Percentiles rank a stretch among this genome's conserved stretches.
Evolutionary conservation across 2,888 invertebrate genomes (phyloP).

Genomic region (Pristionchus maxplancki): DNA sequence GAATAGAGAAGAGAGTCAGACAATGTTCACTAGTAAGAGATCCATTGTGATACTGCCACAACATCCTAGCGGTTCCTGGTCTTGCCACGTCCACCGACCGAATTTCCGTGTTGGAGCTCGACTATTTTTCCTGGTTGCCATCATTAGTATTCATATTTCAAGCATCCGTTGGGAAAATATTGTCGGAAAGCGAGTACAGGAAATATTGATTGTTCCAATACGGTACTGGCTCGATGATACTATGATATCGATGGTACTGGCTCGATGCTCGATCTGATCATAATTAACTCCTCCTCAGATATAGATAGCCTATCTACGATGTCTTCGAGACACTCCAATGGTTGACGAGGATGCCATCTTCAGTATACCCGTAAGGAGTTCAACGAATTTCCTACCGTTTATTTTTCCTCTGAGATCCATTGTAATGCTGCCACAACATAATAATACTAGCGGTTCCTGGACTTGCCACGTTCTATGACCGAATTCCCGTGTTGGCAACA

Average conservation of each 20-base stretch:
- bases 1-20: neutral
- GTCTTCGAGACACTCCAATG: conserved; percentile 63
- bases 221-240: neutral
- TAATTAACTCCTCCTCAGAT: neutral
- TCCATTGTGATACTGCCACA: neutral
- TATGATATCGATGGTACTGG: too few relatives aligned
- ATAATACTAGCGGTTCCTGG: too few relatives aligned
- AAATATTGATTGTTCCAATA: neutral
- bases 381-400: too few relatives aligned
- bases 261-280: neutral
- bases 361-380: conserved; percentile 62
- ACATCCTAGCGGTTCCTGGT: neutral
- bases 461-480: too few relatives aligned
- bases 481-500: too few relatives aligned
- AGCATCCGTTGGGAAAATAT: too few relatives aligned
- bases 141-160: neutral
- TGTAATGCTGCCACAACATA: too few relatives aligned
- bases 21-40: neutral
- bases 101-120: neutral
- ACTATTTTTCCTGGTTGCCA: neutral
- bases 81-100: neutral
- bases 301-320: conserved; percentile 53
- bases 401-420: too few relatives aligned
- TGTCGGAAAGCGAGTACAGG: too few relatives aligned
- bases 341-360: conserved; percentile 64